A percentile compares a stretch with the other conserved stretches of the same genome.
These are phyloP conservation scores for Globodera rostochiensis DNA, from an alignment of 1,140 invertebrate genomes.

Conservation along the genomic window DNA sequence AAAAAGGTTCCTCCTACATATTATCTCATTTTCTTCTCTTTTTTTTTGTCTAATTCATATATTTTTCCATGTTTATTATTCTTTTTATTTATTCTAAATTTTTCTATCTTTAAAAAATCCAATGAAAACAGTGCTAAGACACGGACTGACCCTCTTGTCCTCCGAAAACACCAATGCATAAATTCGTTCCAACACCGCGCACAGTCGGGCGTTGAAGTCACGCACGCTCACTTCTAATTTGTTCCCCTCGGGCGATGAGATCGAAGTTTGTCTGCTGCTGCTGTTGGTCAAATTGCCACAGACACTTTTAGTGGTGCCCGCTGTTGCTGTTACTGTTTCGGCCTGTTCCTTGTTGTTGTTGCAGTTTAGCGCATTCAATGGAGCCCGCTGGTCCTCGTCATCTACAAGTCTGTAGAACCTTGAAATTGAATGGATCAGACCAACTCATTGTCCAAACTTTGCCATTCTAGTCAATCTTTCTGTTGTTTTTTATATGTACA, in stretches of 20 bases:
- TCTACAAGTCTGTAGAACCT: conserved; percentile 21
- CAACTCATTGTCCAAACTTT: not conserved
- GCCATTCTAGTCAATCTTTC: not conserved
- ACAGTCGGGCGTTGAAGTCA: conserved; percentile 66
- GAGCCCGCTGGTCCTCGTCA: conserved; percentile 11
- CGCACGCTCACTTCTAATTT: conserved; percentile 45
- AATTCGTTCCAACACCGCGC: conserved; percentile 66
- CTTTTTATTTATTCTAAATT: too few species aligned
- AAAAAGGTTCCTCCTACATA: not conserved
- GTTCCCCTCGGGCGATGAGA: conserved; percentile 21
- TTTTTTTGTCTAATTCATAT: not conserved
- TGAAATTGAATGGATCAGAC: not conserved
- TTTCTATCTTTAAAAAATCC: too few species aligned
- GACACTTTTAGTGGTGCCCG: conserved; percentile 51
- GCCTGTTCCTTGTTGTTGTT: not conserved
- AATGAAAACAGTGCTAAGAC: not conserved
- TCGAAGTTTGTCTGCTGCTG: conserved; percentile 60
- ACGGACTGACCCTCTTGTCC: conserved; percentile 64
- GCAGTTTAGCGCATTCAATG: conserved; percentile 15
- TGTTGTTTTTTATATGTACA: not conserved
- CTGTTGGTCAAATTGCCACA: conserved; percentile 65
- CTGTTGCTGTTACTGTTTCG: not conserved
- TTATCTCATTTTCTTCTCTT: not conserved
- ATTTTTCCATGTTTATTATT: not conserved
- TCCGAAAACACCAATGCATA: conserved; percentile 65